These are phyloP conservation scores for Agrotis puta DNA, from an alignment of 2,888 invertebrate genomes.

Conservation along the genomic window DNA sequence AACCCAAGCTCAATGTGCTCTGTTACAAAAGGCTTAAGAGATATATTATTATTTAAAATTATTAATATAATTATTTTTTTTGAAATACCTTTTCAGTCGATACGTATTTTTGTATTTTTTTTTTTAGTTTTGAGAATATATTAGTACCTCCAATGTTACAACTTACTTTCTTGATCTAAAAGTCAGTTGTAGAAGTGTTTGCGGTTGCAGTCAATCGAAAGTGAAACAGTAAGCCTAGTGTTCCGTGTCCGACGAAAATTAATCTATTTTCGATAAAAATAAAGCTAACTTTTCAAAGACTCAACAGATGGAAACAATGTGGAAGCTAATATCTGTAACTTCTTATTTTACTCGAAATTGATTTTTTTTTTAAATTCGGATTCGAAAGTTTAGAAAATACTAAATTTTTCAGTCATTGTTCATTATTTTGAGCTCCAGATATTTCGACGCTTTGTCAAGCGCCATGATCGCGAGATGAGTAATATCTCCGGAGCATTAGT, in stretches of 20 bases:
- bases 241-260: slow-evolving; percentile 36
- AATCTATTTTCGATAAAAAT: not conserved
- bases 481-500: too few species aligned
- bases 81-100: too few species aligned
- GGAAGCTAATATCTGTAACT: not conserved
- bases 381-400: too few species aligned
- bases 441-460: too few species aligned
- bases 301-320: not conserved
- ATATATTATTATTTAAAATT: too few species aligned
- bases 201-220: slow-evolving; percentile 43
- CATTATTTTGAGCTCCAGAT: too few species aligned
- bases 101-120: not conserved
- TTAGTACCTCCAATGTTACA: not conserved
- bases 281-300: not conserved
- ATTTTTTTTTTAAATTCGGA: too few species aligned
- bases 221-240: slow-evolving; percentile 32
- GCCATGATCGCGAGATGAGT: too few species aligned
- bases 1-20: too few species aligned
- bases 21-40: too few species aligned
- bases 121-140: slow-evolving; percentile 1
- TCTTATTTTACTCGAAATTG: not conserved
- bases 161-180: slow-evolving; percentile 23
- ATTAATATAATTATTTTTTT: too few species aligned
- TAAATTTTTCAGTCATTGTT: too few species aligned
- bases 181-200: slow-evolving; percentile 20